phyloP scores from a whole-genome alignment of 2,888 invertebrate species.

The Eristalis intricaria region DNA sequence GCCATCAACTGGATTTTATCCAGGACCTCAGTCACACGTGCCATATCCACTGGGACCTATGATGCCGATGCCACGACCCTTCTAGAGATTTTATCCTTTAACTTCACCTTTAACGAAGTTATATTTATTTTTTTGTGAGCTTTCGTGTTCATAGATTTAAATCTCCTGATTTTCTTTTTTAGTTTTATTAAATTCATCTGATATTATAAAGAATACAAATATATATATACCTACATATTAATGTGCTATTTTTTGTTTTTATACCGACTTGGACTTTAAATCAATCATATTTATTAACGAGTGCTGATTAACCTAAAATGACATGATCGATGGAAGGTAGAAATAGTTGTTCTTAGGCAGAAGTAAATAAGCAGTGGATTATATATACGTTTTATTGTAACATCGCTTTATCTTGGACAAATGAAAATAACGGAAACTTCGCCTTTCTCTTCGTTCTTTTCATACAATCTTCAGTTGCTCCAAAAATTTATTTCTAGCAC shows the following conservation, averaged over 20 bases:
- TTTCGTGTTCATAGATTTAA: not conserved
- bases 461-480: no score
- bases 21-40: slow-evolving; percentile 73
- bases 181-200: slow-evolving; percentile 21
- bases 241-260: not conserved
- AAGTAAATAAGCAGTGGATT: no score
- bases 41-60: slow-evolving; percentile 84
- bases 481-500: no score
- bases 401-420: no score
- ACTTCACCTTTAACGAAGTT: slow-evolving; percentile 1
- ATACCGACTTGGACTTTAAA: not conserved
- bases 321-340: no score
- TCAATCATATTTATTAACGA: not conserved
- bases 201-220: slow-evolving; percentile 45
- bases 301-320: no score
- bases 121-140: slow-evolving; percentile 23
- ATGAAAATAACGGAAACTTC: no score
- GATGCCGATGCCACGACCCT: slow-evolving; percentile 92
- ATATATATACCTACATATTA: not conserved
- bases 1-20: slow-evolving; percentile 75
- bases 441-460: no score
- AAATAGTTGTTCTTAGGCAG: no score
- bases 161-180: slow-evolving; percentile 22
- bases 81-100: slow-evolving; percentile 66
- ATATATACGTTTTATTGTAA: no score